Evolutionary conservation across 2,888 invertebrate species (phyloP), one percentile per base, ranked within the genome.

Genomic region (Drosophila prolongata): DNA sequence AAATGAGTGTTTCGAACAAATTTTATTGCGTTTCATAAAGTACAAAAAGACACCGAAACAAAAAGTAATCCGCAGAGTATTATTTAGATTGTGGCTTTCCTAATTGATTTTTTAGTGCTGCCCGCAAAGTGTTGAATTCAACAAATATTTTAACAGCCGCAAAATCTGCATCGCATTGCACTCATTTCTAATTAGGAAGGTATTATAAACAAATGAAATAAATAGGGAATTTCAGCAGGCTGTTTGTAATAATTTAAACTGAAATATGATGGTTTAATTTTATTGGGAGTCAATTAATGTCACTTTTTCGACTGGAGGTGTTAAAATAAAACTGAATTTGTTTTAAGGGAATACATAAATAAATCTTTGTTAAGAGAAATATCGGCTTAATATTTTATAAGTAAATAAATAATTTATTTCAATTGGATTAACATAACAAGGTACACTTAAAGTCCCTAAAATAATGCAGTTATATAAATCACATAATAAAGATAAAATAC

Each of bases 11-110:
- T 85, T 75, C 66, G 58, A 78, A 79, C 80, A 78, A 77, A 79
- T 77, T 80, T 77, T 77, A 81, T 85, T 75, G 65, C 80, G 75
- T 82, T 77, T 77, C 68, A 69, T 75, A 77, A 77, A 75, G 73
- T 71, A 71, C 62, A 46, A n/a, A 58, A 68, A 43, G 43, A 14
- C 34, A 68, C 44, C 69, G 59, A 68, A 59, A 53, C 53, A 47
- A 68, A 59, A 35, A 46, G 43, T 27, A 52, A 50, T 47, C 50
- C 42, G 38, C 47, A 27, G 40, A 44, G 49, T 43, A 55, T 70
- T 46, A 65, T 50, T 52, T 38, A 62, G 27, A n/a, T 24, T 61
- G 37, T 34, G 24, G 16, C 44, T 24, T 19, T 46, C 71, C 53
- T 79, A 80, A 82, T 85, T 66, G 66, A 68, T 76, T 79, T 84